phyloP scores from a whole-genome alignment of 1,140 invertebrate species.

The Brachionus manjavacas region DNA sequence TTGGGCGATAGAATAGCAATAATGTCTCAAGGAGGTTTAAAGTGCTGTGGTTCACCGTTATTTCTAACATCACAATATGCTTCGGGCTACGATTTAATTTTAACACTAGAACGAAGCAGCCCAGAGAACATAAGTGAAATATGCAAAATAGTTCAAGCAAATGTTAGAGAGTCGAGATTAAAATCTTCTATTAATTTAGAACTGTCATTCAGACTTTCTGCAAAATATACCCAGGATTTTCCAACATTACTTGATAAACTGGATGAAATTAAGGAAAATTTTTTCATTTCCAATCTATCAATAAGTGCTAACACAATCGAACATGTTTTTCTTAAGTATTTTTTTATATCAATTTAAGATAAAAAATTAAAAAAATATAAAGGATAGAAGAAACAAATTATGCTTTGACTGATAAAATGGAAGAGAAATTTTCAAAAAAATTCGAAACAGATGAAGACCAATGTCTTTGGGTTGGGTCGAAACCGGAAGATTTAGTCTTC shows the following conservation, averaged over 20 bases:
- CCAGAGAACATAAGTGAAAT: not conserved
- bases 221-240: conserved; percentile 55
- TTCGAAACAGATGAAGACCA: not conserved
- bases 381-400: not conserved
- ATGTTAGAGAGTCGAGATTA: not conserved
- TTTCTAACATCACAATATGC: conserved; percentile 56
- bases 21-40: conserved; percentile 64
- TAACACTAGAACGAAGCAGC: not conserved
- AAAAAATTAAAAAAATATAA: not conserved
- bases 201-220: conserved; percentile 49
- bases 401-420: not conserved
- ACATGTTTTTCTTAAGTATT: conserved; percentile 45
- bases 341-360: not conserved
- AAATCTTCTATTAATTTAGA: not conserved
- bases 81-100: not conserved
- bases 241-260: conserved; percentile 46
- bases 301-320: conserved; percentile 40
- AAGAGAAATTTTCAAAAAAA: not conserved
- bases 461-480: not conserved
- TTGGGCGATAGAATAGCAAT: conserved; percentile 62
- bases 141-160: not conserved
- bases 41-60: conserved; percentile 65
- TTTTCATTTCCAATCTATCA: conserved; percentile 21
- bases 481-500: conserved; percentile 1
- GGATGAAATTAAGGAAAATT: conserved; percentile 49